Evolutionary conservation across 2,797 vertebrate species (phyloP), one percentile per base, ranked within the genome.

Genomic region (Dermochelys coriacea): DNA sequence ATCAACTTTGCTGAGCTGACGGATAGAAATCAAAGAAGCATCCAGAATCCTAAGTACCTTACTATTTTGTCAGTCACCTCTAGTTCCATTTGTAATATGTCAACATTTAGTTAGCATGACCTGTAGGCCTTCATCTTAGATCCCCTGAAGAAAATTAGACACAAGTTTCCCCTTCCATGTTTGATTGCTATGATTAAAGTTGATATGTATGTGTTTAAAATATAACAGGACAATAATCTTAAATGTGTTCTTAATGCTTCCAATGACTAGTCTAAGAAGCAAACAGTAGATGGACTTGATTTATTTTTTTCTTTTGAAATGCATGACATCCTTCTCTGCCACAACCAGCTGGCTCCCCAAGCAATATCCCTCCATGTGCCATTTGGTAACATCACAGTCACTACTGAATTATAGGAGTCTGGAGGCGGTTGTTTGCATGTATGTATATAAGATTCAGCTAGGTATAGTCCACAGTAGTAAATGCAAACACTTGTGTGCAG

Each of bases 321-420:
- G 88, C 6, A 0, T 0, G 11, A 9, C 64, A 51, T 3, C 8
- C 6, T 85, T 54, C 50, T 82, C 5, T 1, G 50, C 80, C 21
- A 91, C 21, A 51, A 54, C 21, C 34, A 86, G 9, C 1, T 79
- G 27, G 55, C 12, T n/a, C 57, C 78, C 79, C 55, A 88, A 55
- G 29, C 51, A 45, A 18, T 85, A 8, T 45, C 34, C 0, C 34
- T 34, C 15, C 45, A 87, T 4, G 12, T 34, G 7, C 1, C 3
- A 87, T 77, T 88, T 29, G 0, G 0, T 5, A 27, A 34, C 59
- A 61, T 34, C 59, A 61, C 6, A 1, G 29, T 51, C 1, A 1
- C 50, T 25, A 47, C 80, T 96, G 78, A 81, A 55, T 15, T 41
- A 37, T 29, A 21, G 23, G 27, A 37, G 25, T 41, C 16, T 10